Percentiles rank a stretch among this genome's conserved stretches.
Evolutionary conservation across 2,888 invertebrate genomes (phyloP).

Genomic region (Megalurothrips usitatus): DNA sequence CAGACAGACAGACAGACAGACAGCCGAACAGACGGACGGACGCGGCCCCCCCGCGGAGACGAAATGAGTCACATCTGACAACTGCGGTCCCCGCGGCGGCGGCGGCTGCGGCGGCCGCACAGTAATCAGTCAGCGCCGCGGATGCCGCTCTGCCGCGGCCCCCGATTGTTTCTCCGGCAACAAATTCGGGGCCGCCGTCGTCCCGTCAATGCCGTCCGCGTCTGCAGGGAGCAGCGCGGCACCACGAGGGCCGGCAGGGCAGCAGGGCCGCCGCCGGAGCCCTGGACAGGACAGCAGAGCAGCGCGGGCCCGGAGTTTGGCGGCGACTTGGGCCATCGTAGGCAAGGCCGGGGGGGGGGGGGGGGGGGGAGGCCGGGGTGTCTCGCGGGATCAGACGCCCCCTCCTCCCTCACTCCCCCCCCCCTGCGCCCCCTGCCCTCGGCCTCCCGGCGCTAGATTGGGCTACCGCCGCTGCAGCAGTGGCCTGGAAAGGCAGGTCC

Average conservation of each 20-base stretch:
- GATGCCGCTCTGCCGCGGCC: neutral
- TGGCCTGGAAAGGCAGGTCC: neutral
- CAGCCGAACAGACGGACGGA: neutral
- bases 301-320: too few species aligned
- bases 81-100: neutral
- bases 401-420: neutral
- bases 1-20: neutral
- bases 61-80: constrained; percentile 16
- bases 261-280: neutral
- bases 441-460: neutral
- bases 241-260: neutral
- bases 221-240: neutral
- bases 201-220: neutral
- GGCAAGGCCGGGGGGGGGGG: too few species aligned
- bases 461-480: neutral
- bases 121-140: neutral
- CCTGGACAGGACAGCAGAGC: too few species aligned
- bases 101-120: neutral
- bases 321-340: too few species aligned
- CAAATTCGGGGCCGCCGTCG: neutral
- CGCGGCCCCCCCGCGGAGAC: neutral
- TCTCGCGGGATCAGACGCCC: neutral
- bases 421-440: neutral
- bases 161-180: constrained; percentile 1
- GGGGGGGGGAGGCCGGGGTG: neutral